Evolutionary conservation across 2,113 vertebrate genomes (phyloP).

Genomic region (Ophiodon elongatus): DNA sequence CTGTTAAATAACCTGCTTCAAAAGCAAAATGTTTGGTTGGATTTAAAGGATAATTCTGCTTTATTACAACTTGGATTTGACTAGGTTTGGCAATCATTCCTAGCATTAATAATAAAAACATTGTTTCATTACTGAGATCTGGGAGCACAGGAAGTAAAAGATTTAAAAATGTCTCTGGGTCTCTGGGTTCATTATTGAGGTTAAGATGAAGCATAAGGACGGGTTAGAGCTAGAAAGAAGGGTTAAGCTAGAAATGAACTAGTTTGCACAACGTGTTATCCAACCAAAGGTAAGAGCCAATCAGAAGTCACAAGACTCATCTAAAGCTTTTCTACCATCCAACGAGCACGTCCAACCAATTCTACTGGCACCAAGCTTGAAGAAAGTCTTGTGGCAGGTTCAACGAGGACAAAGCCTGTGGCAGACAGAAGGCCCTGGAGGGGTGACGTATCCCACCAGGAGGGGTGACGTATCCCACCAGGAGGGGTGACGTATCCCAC

Average conservation of each 20-base stretch:
- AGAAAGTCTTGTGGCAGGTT: not conserved
- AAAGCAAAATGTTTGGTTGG: conserved; percentile 22
- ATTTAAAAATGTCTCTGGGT: not conserved
- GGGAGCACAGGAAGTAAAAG: not conserved
- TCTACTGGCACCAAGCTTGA: not conserved
- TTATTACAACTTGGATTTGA: not conserved
- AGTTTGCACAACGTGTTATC: not conserved
- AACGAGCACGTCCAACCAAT: no score
- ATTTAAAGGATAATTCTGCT: conserved; percentile 37
- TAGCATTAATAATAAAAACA: not conserved
- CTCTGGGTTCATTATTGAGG: not conserved
- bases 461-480: not conserved
- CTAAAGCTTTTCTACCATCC: not conserved
- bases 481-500: not conserved
- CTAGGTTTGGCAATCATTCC: not conserved
- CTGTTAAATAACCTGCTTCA: conserved; percentile 26
- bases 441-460: not conserved
- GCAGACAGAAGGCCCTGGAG: no score
- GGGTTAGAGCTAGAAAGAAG: not conserved
- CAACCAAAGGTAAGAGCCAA: not conserved
- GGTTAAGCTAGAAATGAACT: not conserved
- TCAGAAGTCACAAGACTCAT: not conserved
- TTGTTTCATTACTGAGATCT: not conserved
- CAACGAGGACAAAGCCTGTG: not conserved
- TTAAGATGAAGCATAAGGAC: not conserved